Conservation (phyloP, 2,797 vertebrate genomes). For the Eupleurogrammus muticus region DNA sequence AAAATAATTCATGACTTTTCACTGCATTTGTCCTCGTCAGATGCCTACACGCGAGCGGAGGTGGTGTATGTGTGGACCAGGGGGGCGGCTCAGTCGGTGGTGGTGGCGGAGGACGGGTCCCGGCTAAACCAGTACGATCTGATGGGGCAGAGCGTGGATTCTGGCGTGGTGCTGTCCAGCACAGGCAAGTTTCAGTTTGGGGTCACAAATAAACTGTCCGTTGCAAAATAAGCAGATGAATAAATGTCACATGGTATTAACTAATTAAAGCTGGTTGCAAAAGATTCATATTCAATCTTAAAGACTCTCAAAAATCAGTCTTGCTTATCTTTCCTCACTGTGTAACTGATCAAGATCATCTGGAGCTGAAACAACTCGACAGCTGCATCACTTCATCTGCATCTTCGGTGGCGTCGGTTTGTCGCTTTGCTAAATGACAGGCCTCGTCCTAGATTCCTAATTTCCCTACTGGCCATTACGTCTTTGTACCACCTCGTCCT, state of each 20-base stretch:
- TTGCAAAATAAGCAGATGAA: background rate
- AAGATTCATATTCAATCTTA: background rate
- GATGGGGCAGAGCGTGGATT: slow-evolving; percentile 95
- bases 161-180: slow-evolving; percentile 96
- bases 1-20: slow-evolving; percentile 44
- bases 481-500: slow-evolving; percentile 39
- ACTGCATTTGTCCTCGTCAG: slow-evolving; percentile 74
- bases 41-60: slow-evolving; percentile 97
- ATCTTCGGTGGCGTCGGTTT: slow-evolving; percentile 34
- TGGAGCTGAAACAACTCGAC: slow-evolving; percentile 26
- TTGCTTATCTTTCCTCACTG: background rate
- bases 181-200: slow-evolving; percentile 87
- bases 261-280: background rate
- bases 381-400: slow-evolving; percentile 35
- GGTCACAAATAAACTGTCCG: background rate
- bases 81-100: slow-evolving; percentile 93
- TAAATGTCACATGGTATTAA: background rate
- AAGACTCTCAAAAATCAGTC: background rate
- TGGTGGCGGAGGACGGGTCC: slow-evolving; percentile 97
- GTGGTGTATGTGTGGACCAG: slow-evolving; percentile 97
- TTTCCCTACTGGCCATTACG: slow-evolving; percentile 55
- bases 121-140: slow-evolving; percentile 97
- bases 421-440: slow-evolving; percentile 45
- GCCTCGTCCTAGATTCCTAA: slow-evolving; percentile 71
- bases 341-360: background rate